Conservation (phyloP, 1,140 invertebrate species). For the Drosophila sechellia region DNA sequence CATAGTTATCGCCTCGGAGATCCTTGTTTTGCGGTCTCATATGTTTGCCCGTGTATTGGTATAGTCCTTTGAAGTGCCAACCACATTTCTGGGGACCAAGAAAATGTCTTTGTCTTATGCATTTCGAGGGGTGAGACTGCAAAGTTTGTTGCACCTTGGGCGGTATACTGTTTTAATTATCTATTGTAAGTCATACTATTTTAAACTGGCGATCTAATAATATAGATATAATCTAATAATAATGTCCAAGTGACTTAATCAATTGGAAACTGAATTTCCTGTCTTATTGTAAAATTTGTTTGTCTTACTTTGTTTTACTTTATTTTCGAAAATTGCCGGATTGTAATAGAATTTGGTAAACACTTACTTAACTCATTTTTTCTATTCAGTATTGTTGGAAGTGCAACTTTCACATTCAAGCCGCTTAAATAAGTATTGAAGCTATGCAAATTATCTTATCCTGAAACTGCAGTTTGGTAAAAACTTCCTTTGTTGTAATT, state of each 20-base stretch:
- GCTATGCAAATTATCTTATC: background rate
- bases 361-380: too few relatives aligned
- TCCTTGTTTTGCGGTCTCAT: conserved; percentile 35
- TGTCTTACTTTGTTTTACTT: too few relatives aligned
- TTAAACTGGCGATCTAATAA: too few relatives aligned
- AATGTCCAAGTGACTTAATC: too few relatives aligned
- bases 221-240: too few relatives aligned
- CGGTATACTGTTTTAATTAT: background rate
- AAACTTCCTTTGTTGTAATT: background rate
- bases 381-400: too few relatives aligned
- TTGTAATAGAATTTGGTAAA: too few relatives aligned
- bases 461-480: background rate
- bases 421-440: background rate
- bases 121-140: conserved; percentile 11
- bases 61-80: conserved; percentile 40
- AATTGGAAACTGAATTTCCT: background rate
- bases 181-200: too few relatives aligned
- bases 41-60: conserved; percentile 16
- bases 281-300: too few relatives aligned
- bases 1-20: conserved; percentile 50
- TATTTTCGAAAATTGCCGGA: too few relatives aligned
- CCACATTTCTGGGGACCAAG: conserved; percentile 46
- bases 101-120: conserved; percentile 48
- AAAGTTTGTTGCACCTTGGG: background rate
- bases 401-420: too few relatives aligned